A percentile compares a stretch with the other conserved stretches of the same genome.
These are phyloP conservation scores for Platorchestia sp. DNA, from an alignment of 1,140 invertebrate genomes.

Conservation along the genomic window DNA sequence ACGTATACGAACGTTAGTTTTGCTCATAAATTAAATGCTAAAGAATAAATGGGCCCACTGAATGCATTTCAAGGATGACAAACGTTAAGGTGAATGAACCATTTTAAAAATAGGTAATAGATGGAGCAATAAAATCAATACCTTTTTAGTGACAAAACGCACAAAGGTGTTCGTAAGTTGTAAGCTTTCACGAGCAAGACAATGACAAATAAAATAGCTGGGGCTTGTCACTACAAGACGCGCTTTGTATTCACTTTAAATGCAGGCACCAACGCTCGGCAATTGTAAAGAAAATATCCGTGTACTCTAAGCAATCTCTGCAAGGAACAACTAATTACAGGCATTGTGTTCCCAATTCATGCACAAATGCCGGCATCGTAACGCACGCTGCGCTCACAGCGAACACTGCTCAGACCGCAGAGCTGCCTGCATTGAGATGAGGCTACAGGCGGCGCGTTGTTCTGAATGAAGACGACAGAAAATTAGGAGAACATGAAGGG, in stretches of 20 bases:
- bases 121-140: not conserved
- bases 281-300: not conserved
- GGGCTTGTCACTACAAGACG: not conserved
- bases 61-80: not conserved
- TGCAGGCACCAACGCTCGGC: not conserved
- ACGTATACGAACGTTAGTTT: not conserved
- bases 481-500: slow-evolving; percentile 19
- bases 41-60: not conserved
- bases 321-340: not conserved
- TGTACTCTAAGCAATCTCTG: not conserved
- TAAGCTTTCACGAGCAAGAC: not conserved
- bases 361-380: too few species aligned
- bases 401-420: not conserved
- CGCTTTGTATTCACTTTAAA: not conserved
- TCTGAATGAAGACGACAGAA: slow-evolving; percentile 21
- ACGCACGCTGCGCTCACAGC: not conserved
- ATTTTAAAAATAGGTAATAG: too few species aligned
- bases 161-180: not conserved
- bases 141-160: not conserved
- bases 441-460: slow-evolving; percentile 14
- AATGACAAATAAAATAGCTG: not conserved
- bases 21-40: not conserved
- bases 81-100: not conserved
- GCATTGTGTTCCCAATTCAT: not conserved
- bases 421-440: not conserved